Conservation (phyloP, 2,113 vertebrate genomes). For the Megaceryle maxima region DNA sequence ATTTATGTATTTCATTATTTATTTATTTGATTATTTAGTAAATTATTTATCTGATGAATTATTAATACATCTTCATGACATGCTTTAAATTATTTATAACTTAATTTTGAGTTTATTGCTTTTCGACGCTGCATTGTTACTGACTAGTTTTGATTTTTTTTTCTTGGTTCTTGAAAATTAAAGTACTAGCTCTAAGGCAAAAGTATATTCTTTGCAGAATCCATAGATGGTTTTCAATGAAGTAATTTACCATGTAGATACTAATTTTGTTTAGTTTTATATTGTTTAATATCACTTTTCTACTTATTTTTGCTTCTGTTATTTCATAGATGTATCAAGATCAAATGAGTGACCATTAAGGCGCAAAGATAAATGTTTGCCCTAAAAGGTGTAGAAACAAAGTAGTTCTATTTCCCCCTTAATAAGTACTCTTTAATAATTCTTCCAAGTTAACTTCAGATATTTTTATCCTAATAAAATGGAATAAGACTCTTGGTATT, state of each 20-base stretch:
- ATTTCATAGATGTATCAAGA: background rate
- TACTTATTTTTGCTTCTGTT: conserved; percentile 2
- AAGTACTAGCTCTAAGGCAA: conserved; percentile 85
- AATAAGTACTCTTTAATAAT: background rate
- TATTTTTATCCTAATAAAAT: background rate
- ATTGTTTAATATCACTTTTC: conserved; percentile 5
- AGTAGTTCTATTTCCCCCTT: background rate
- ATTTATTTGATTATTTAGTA: conserved; percentile 99
- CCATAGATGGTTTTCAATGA: conserved; percentile 46
- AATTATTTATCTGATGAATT: conserved; percentile 99
- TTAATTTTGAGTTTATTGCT: conserved; percentile 99
- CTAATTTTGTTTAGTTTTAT: conserved; percentile 66
- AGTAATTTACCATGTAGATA: conserved; percentile 68
- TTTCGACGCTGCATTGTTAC: conserved; percentile 94
- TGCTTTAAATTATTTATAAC: conserved; percentile 97
- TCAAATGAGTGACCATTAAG: conserved; percentile 42
- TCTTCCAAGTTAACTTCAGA: background rate
- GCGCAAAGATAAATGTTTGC: conserved; percentile 3
- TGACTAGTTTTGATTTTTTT: conserved; percentile 85
- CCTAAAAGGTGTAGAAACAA: background rate
- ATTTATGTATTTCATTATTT: conserved; percentile 98
- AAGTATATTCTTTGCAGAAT: conserved; percentile 74
- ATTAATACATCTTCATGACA: conserved; percentile 99
- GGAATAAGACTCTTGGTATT: background rate
- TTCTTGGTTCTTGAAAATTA: conserved; percentile 91